Conservation (phyloP, 2,797 vertebrate genomes). For the Emys orbicularis region DNA sequence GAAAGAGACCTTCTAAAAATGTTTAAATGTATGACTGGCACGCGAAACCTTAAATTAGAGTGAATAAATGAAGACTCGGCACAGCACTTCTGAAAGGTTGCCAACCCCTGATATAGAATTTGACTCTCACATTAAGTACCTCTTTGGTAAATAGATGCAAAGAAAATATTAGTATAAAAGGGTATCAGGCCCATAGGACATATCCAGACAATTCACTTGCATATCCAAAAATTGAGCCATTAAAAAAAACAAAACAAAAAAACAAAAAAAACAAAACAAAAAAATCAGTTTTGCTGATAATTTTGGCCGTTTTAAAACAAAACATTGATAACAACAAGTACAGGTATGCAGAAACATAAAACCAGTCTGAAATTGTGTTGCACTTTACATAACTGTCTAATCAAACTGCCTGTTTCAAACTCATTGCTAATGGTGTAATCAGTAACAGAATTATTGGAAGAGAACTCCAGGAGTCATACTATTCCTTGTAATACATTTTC, state of each 20-base stretch:
- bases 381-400: not conserved
- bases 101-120: not conserved
- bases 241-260: not conserved
- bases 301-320: no score
- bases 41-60: no score
- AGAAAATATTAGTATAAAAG: not conserved
- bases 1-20: no score
- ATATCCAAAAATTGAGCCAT: not conserved
- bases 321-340: not conserved
- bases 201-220: not conserved
- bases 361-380: not conserved
- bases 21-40: no score
- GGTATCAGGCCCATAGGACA: not conserved
- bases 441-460: fast-evolving
- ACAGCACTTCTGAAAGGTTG: no score
- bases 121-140: not conserved
- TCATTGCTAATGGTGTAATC: fast-evolving
- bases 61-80: no score
- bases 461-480: not conserved
- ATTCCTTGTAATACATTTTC: not conserved
- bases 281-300: not conserved
- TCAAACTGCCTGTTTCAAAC: not conserved
- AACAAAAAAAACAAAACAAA: no score
- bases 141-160: not conserved
- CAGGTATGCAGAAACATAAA: not conserved